phyloP scores from a whole-genome alignment of 2,113 vertebrate genomes.

The Pholis gunnellus region DNA sequence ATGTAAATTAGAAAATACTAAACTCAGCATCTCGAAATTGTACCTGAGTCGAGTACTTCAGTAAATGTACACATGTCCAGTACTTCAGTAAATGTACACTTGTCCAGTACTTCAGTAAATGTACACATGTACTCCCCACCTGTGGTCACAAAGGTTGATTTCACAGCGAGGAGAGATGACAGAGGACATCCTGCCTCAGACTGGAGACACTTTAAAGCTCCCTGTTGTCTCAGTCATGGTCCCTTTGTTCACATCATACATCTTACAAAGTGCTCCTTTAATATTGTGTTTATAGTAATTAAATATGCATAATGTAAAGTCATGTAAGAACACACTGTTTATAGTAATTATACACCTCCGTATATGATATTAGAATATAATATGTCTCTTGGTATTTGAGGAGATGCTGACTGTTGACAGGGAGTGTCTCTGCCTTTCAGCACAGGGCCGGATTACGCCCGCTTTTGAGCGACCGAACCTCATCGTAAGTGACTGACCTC shows the following conservation, averaged over 20 bases:
- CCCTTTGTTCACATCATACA: background rate
- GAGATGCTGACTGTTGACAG: conserved; percentile 34
- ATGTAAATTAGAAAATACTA: too few species aligned
- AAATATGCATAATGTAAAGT: background rate
- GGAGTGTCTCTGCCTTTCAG: conserved; percentile 88
- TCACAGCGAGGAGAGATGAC: too few species aligned
- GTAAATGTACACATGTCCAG: too few species aligned
- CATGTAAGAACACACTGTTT: background rate
- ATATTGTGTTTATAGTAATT: background rate
- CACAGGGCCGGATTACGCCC: conserved; percentile 88
- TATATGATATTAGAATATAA: background rate
- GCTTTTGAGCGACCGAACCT: conserved; percentile 87
- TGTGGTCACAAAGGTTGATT: too few species aligned
- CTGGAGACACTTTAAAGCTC: background rate
- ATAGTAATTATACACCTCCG: background rate
- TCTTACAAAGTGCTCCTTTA: background rate
- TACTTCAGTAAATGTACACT: too few species aligned
- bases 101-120: too few species aligned
- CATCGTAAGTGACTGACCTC: conserved; percentile 84
- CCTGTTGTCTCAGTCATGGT: conserved; percentile 26
- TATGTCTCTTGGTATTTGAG: background rate
- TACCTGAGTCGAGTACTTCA: too few species aligned
- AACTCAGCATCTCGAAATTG: too few species aligned
- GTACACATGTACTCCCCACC: too few species aligned
- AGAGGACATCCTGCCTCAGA: too few species aligned